These are phyloP conservation scores for Ia io DNA, from an alignment of 2,113 vertebrate species.

Conservation along the genomic window DNA sequence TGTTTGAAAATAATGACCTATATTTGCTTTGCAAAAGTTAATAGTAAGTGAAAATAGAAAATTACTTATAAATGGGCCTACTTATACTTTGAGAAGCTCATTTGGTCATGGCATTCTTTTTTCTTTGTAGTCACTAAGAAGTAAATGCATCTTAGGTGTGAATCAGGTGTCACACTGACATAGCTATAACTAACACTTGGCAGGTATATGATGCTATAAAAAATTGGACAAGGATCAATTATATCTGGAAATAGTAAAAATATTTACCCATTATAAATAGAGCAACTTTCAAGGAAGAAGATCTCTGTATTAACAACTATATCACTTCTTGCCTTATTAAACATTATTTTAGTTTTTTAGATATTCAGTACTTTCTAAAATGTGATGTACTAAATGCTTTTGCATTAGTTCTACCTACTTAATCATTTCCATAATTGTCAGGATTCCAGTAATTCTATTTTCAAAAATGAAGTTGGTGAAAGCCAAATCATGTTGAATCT, in stretches of 20 bases:
- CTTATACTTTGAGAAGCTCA: neutral
- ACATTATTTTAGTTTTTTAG: neutral
- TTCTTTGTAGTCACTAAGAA: neutral
- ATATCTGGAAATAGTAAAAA: neutral
- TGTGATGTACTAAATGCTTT: neutral
- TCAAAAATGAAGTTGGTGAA: neutral
- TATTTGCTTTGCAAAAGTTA: neutral
- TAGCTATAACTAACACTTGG: neutral
- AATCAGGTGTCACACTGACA: neutral
- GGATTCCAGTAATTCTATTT: slow-evolving; percentile 23
- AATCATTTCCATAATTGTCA: neutral
- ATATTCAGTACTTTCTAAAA: neutral
- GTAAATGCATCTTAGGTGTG: slow-evolving; percentile 7
- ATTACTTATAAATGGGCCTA: neutral
- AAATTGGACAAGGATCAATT: neutral
- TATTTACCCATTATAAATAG: neutral
- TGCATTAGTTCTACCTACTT: neutral
- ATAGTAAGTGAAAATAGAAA: neutral
- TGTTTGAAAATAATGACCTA: slow-evolving; percentile 32
- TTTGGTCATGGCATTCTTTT: neutral
- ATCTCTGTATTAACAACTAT: neutral
- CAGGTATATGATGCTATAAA: neutral
- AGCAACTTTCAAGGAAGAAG: neutral
- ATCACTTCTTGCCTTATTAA: neutral
- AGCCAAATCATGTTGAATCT: neutral